Base-by-base conservation (phyloP, 2,888 invertebrate genomes). In the Clostera curtula region DNA sequence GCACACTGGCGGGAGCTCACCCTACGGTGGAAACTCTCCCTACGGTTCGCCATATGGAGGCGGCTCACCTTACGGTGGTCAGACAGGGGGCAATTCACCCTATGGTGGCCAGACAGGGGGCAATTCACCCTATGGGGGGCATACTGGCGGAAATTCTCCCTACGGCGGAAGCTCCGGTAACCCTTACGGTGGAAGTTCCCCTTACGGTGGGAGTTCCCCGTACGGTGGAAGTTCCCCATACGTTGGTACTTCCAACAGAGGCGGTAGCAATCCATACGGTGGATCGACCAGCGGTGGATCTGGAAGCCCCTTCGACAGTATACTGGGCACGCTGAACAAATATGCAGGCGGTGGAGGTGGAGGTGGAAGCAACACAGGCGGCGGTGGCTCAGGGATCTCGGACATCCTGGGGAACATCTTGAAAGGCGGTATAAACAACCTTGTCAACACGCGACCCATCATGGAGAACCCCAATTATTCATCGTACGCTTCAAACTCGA, bases 381-480 rank as follows among this genome's bases (percentile, higher is more conserved):
- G 44, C 23, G 51, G 59, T 12, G 59, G 69, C 12, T 40, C n/a
- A n/a, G n/a, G n/a, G n/a, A n/a, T 83, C 1, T 33, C 49, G 6
- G 38, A 44, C 24, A 31, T 51, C 9, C 32, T 49, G 14, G 62
- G 75, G 11, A 75, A 67, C 44, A 71, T 85, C 45, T 66, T 85
- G 44, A 69, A 48, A 40, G 77, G 56, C 19, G 48, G 36, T 31
- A 24, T 75, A 21, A 65, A 49, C 49, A 63, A 57, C 38, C 40
- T 75, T 2, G 64, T 75, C 36, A 79, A 83, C 53, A 82, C 84
- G 19, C 60, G 85, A 31, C 85, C 85, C 0, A 71, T 84, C 12
- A 62, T 68, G 61, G 74, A 76, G 49, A 84, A 83, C 39, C 84
- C 83, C 9, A 75, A 70, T 47, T 75, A 82, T 43, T 58, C 73